Conservation (phyloP, 2,113 vertebrate species). For the Gopherus flavomarginatus region DNA sequence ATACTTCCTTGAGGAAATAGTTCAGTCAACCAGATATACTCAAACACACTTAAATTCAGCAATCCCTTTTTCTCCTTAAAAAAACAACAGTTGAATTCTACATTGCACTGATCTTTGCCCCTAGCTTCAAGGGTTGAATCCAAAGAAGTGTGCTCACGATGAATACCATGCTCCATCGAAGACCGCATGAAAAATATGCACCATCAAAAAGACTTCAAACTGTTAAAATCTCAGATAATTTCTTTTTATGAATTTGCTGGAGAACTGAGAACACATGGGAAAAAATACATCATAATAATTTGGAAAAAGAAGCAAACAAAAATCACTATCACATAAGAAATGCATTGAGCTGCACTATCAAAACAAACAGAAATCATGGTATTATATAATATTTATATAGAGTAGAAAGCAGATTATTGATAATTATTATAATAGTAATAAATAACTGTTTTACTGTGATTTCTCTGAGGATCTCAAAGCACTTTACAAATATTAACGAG, state of each 20-base stretch:
- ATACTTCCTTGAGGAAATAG: conserved; percentile 83
- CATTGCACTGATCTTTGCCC: conserved; percentile 52
- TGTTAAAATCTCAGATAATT: neutral
- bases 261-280: conserved; percentile 5
- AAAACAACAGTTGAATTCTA: conserved; percentile 49
- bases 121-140: conserved; percentile 20
- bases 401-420: conserved; percentile 2
- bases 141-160: neutral
- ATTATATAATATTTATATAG: neutral
- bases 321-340: neutral
- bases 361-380: neutral
- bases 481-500: conserved; percentile 4
- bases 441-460: neutral
- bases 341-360: neutral
- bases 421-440: neutral
- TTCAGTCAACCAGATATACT: conserved; percentile 65
- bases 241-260: neutral
- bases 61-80: conserved; percentile 38
- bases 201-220: neutral
- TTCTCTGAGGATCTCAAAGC: neutral
- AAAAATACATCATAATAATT: neutral
- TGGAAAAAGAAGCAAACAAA: neutral
- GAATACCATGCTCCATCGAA: neutral
- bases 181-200: conserved; percentile 6
- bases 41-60: conserved; percentile 62